Conservation (phyloP, 2,888 invertebrate species). For the Dione juno region DNA sequence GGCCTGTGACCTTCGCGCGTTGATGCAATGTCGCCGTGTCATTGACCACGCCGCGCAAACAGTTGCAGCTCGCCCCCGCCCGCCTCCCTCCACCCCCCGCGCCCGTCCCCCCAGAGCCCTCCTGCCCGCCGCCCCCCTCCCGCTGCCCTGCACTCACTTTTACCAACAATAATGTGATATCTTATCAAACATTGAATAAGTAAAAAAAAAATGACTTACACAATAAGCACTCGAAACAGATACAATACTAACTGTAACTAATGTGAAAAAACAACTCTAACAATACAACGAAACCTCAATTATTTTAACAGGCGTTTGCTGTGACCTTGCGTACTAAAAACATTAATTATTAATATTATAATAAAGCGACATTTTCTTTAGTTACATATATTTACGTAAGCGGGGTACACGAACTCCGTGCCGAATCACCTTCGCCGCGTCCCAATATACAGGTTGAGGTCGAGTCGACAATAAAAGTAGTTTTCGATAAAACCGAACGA, state of each 20-base stretch:
- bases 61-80: slow-evolving; percentile 53
- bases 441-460: slow-evolving; percentile 78
- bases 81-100: slow-evolving; percentile 46
- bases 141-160: slow-evolving; percentile 36
- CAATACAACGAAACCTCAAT: slow-evolving; percentile 31
- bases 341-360: slow-evolving; percentile 44
- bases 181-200: slow-evolving; percentile 25
- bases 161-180: slow-evolving; percentile 39
- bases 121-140: slow-evolving; percentile 32
- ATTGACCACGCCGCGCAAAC: slow-evolving; percentile 71
- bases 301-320: slow-evolving; percentile 27
- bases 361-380: slow-evolving; percentile 59
- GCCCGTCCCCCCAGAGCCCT: slow-evolving; percentile 47
- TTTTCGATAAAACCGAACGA: slow-evolving; percentile 68
- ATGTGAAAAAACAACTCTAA: slow-evolving; percentile 36
- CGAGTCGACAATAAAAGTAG: slow-evolving; percentile 71
- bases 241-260: slow-evolving; percentile 28
- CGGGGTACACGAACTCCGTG: slow-evolving; percentile 71
- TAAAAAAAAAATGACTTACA: slow-evolving; percentile 16
- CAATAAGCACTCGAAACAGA: slow-evolving; percentile 1
- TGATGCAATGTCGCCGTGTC: slow-evolving; percentile 83
- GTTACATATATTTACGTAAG: slow-evolving; percentile 77
- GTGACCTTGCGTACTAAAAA: slow-evolving; percentile 45
- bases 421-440: slow-evolving; percentile 74
- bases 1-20: slow-evolving; percentile 77